Base-by-base conservation (phyloP, 2,797 vertebrate genomes). In the Sebastolobus alascanus region DNA sequence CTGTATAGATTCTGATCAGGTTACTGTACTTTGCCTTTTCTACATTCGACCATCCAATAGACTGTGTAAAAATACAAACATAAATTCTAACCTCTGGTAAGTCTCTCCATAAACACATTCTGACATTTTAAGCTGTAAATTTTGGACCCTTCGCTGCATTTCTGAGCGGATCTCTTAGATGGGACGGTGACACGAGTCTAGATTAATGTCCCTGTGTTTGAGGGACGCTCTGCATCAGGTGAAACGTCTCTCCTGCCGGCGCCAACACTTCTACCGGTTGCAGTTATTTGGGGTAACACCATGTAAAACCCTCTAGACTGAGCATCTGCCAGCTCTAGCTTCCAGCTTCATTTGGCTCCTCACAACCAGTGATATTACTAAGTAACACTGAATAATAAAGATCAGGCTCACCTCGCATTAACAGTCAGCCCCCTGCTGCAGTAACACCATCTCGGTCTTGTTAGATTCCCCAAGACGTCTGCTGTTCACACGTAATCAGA, bases 351-450 rank as follows among this genome's bases (percentile, higher is more conserved):
- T 84, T 80, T 82, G 71, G 81, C 82, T 84, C 40, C 63, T 60
- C 63, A 69, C 72, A 79, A 74, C 72, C 83, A 79, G 84, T 82
- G 77, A 77, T 79, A 82, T 84, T 79, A 84, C 64, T 56, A 86
- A 90, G 84, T 84, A 85, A 83, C 90, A 55, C 84, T 88, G 92
- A 89, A 90, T 90, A 84, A 88, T 87, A 54, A 80, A 72, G 58
- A 81, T 64, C 46, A 69, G 68, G 50, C 68, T 87, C 68, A 84
- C 40, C 83, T 88, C 79, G 55, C 66, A 68, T 83, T 84, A 79
- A 74, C 58, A 77, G 73, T 72, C 79, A 69, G 64, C 82, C 46
- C 40, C 38, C 64, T 68, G 75, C 80, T 75, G 72, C 89, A 80
- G 74, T 76, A 76, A 80, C 90, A 89, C 85, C 75, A 54, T 79